Base-by-base conservation (phyloP, 2,797 vertebrate genomes). In the Phataginus tetradactyla region DNA sequence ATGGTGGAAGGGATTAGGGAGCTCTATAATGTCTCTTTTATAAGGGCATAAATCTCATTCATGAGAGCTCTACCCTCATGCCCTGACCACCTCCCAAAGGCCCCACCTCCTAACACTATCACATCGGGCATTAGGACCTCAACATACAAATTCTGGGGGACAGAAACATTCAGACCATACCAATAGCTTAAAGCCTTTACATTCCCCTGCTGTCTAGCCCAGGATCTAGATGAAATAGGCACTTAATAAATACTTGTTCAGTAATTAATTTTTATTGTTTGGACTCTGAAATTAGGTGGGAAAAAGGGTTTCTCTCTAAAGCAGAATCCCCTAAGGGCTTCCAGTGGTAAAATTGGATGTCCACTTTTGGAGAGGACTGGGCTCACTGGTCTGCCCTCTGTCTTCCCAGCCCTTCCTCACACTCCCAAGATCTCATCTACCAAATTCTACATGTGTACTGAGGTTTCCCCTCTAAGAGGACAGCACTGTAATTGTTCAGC, bases 401-500 rank as follows among this genome's bases (percentile, higher is more conserved):
- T 61, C 78, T 59, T 55, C 51, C 81, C 39, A 1, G 68, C 23
- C 63, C 29, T 27, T 27, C 37, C 39, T 45, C 5, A 1, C 2
- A 0, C 37, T 21, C 20, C 2, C 6, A 29, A 18, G 23, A 37
- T 42, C 29, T 91, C 14, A 1, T 49, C 66, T 34, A 32, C 94
- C 72, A 25, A 83, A 32, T 21, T 66, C 81, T 21, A 4, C 7
- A 1, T 12, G 78, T 57, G 29, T 8, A 17, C 80, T 3, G 72
- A 57, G 75, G 77, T 27, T 23, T 37, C 80, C 86, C 94, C 17
- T 29, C 69, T 66, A 83, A 95, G 4, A 95, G 88, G 91, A 57
- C 34, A 85, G 79, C 42, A 37, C 85, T 37, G 86, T 85, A 87
- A 86, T 95, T 94, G 79, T 78, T 94, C 42, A 7, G 91, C 1